Evolutionary conservation across 2,888 invertebrate genomes (phyloP), one percentile per base, ranked within the genome.

Genomic region (Petrolisthes manimaculis): DNA sequence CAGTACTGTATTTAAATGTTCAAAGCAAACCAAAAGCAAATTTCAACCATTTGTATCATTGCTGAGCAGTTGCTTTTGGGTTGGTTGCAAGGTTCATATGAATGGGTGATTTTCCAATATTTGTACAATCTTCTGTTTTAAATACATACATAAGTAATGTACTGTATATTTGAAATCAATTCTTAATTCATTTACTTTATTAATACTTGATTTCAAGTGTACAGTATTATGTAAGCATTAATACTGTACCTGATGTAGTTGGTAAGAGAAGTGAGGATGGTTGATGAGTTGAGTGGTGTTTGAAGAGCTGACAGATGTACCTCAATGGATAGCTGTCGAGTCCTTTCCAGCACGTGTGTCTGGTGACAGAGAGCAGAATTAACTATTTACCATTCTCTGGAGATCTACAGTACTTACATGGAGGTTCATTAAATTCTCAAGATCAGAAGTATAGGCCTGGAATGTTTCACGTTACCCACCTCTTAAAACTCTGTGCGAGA

Each of bases 211-310:
- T 37, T 37, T 37, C 37, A 37, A 37, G 37, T 37, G 37, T 37
- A 37, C 37, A 37, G 37, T 2, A 37, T 37, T 37, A 37, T 37
- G 37, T 37, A 37, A 37, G 37, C 2, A 2, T 37, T 37, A n/a
- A 71, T n/a, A 71, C 12, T 71, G 5, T 71, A 78, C 78, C 78
- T 78, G 18, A 54, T 78, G 21, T 78, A 78, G 53, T 78, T 78
- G 24, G 53, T 21, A 78, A 78, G 14, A 21, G 54, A 12, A 4
- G 51, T 5, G 51, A 18, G 53, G 51, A 78, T 51, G 54, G 18
- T 1, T 53, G 53, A 6, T 6, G n/a, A 14, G 51, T 51, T 54
- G 54, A 54, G 18, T 18, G 12, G 54, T 18, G 51, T 54, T n/a
- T 12, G 54, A 18, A 78, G 53, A 18, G n/a, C 8, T 78, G 78